These are phyloP conservation scores for Cheumatopsyche charites DNA, from an alignment of 1,140 invertebrate species.

Conservation along the genomic window DNA sequence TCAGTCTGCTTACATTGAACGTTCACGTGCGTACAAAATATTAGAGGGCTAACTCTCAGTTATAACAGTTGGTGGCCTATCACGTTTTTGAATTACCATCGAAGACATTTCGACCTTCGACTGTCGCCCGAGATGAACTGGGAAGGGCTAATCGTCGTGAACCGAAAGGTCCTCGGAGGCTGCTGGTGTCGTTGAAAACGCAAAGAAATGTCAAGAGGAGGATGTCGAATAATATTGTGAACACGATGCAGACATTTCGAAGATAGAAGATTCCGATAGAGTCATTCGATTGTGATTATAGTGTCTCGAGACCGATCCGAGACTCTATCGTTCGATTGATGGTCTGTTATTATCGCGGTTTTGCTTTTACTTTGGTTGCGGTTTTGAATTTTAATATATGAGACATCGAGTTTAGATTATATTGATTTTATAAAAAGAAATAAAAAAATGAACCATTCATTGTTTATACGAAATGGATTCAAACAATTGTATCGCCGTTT, in stretches of 20 bases:
- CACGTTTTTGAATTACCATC: constrained; percentile 28
- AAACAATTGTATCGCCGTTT: no score
- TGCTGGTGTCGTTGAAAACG: background rate
- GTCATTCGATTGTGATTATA: background rate
- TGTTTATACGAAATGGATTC: no score
- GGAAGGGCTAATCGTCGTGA: constrained; percentile 12
- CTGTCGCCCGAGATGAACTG: background rate
- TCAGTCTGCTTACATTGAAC: no score
- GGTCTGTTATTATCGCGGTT: no score
- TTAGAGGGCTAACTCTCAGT: background rate
- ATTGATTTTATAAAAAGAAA: no score
- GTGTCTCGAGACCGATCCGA: background rate
- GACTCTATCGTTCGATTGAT: no score
- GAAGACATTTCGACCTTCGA: constrained; percentile 24
- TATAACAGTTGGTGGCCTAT: constrained; percentile 21
- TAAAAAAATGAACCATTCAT: no score
- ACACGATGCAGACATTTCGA: no score
- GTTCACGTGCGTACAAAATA: no score
- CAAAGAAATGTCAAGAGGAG: background rate
- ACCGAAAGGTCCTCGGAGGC: background rate
- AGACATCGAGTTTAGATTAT: no score
- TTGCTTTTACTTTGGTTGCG: no score
- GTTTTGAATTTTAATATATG: no score
- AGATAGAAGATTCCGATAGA: background rate
- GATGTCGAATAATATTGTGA: background rate